Conservation (phyloP, 1,140 invertebrate genomes). For the Nomia melanderi region DNA sequence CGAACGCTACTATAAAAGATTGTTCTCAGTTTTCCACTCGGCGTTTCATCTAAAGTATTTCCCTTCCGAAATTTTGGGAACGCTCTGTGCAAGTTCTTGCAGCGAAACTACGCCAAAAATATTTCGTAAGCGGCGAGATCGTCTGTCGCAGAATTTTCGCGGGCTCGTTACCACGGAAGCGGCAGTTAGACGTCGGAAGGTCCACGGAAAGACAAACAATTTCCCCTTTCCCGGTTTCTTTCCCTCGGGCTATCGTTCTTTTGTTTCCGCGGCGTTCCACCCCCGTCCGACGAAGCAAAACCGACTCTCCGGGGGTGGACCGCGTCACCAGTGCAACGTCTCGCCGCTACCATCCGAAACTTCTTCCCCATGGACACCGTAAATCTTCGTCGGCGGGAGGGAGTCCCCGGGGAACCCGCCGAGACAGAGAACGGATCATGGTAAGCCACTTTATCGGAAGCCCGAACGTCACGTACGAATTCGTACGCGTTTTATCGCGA, state of each 20-base stretch:
- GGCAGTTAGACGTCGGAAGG: slow-evolving; percentile 19
- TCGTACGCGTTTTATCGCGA: slow-evolving; percentile 23
- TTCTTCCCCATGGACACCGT: slow-evolving; percentile 57
- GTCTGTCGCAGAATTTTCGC: background rate
- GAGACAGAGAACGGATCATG: slow-evolving; percentile 44
- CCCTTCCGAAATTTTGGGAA: too few relatives aligned
- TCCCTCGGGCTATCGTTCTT: slow-evolving; percentile 41
- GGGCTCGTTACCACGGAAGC: slow-evolving; percentile 1
- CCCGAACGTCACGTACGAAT: slow-evolving; percentile 27
- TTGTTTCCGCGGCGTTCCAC: slow-evolving; percentile 31
- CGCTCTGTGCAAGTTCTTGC: too few relatives aligned
- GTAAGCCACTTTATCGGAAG: slow-evolving; percentile 50
- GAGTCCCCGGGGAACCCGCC: slow-evolving; percentile 4
- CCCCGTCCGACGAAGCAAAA: slow-evolving; percentile 26
- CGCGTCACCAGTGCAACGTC: slow-evolving; percentile 12
- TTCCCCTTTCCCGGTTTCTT: slow-evolving; percentile 6
- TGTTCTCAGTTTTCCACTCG: too few relatives aligned
- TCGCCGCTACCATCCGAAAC: slow-evolving; percentile 52
- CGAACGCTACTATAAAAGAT: too few relatives aligned
- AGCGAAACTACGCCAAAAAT: background rate
- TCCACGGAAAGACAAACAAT: slow-evolving; percentile 11
- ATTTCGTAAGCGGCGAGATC: too few relatives aligned
- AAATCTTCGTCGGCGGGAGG: slow-evolving; percentile 51
- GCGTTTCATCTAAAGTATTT: too few relatives aligned
- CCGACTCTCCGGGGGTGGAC: background rate